Conservation (phyloP, 2,113 vertebrate genomes). For the Tenebrosternarchus preto region DNA sequence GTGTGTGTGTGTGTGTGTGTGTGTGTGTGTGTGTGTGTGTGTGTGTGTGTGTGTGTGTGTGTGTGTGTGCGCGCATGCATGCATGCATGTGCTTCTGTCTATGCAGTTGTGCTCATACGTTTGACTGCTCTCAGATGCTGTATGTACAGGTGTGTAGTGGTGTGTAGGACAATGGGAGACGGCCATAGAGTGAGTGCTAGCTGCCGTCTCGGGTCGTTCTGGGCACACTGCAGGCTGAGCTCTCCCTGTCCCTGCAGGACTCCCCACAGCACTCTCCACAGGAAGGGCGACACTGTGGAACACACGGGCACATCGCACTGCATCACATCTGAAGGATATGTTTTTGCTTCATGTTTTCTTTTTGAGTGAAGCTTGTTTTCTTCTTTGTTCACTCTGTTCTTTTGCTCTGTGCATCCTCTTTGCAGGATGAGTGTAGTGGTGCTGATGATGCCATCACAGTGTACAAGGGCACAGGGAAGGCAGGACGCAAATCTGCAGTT, state of each 20-base stretch:
- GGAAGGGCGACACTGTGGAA: neutral
- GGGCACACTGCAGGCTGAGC: neutral
- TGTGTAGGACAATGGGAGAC: too few relatives aligned
- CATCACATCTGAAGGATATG: neutral
- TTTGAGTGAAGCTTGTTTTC: neutral
- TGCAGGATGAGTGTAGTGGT: neutral
- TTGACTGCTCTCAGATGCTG: too few relatives aligned
- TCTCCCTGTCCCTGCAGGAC: neutral
- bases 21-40: too few relatives aligned
- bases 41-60: too few relatives aligned
- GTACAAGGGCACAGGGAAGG: neutral
- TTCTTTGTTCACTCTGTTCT: neutral
- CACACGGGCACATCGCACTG: neutral
- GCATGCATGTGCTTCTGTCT: too few relatives aligned
- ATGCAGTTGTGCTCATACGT: too few relatives aligned
- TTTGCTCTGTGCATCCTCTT: neutral
- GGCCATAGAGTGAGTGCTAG: too few relatives aligned
- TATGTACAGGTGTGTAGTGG: too few relatives aligned
- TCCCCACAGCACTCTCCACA: neutral
- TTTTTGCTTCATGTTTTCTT: neutral
- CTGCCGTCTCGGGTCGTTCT: too few relatives aligned
- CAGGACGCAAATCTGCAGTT: slow-evolving; percentile 17
- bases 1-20: too few relatives aligned
- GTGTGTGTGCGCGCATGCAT: too few relatives aligned
- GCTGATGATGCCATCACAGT: neutral